Conservation (phyloP, 1,140 invertebrate genomes). For the Drosophila sulfurigaster region DNA sequence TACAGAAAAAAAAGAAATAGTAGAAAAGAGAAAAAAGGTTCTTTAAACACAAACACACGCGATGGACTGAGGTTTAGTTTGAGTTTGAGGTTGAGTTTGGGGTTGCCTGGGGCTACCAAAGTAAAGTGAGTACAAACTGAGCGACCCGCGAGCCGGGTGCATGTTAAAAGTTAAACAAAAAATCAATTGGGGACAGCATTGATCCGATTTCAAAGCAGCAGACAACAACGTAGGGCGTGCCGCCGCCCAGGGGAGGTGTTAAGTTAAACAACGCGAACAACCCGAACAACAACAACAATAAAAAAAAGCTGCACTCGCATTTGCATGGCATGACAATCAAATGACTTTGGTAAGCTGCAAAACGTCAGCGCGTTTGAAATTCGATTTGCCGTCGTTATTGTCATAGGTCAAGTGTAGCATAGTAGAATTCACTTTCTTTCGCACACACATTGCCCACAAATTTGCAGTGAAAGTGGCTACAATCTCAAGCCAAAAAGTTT, state of each 20-base stretch:
- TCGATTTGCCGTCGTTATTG: constrained; percentile 45
- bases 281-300: constrained; percentile 1
- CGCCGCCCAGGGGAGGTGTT: background rate
- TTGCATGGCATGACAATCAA: constrained; percentile 78
- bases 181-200: constrained; percentile 82
- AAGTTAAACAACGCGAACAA: constrained; percentile 11
- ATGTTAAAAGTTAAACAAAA: constrained; percentile 79
- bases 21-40: constrained; percentile 24
- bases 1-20: background rate
- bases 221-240: constrained; percentile 44
- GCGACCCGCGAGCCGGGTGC: constrained; percentile 49
- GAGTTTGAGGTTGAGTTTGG: constrained; percentile 6
- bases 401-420: constrained; percentile 82
- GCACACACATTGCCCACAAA: constrained; percentile 56
- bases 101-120: constrained; percentile 41
- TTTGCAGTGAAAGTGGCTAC: constrained; percentile 74
- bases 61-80: constrained; percentile 10
- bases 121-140: too few species aligned
- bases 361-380: constrained; percentile 63
- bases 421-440: constrained; percentile 83
- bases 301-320: constrained; percentile 21
- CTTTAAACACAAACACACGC: constrained; percentile 4
- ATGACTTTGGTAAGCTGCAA: constrained; percentile 42
- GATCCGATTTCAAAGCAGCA: constrained; percentile 60
- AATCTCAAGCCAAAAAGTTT: constrained; percentile 1